Evolutionary conservation across 2,888 invertebrate species (phyloP), one percentile per base, ranked within the genome.

Genomic region (Melieria picta): DNA sequence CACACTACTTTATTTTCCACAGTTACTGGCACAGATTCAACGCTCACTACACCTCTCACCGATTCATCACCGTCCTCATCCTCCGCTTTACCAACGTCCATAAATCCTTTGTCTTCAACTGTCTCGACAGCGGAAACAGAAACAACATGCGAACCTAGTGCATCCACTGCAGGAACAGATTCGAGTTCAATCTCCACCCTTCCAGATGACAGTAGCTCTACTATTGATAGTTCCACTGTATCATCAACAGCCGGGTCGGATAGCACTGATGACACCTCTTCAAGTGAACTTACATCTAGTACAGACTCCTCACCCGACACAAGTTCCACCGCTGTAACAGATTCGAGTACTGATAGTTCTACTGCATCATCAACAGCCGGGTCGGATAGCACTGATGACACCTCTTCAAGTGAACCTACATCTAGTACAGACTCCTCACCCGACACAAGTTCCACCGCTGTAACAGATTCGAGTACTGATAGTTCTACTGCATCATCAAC

Each of bases 331-430:
- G 11, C 52, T 42, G 42, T 1, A 43, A 10, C 70, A 2, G 11
- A 50, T 50, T 9, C 10, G 2, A 50, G 3, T 3, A 10, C 3
- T n/a, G 43, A 45, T 4, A 48, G 30, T n/a, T 52, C 10, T 48
- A 42, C 68, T 5, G 13, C 64, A 62, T n/a, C 64, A 69, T 9
- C 65, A 60, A 45, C 58, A 11, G 5, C 60, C 48, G 48, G 47
- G 46, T n/a, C 47, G 2, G 9, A 9, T 7, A 47, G 42, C 46
- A 30, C 7, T 30, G 11, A 16, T 42, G 5, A 9, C 47, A 50
- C 48, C 1, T 11, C 67, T 58, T 45, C 45, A n/a, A 46, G 43
- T 4, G 46, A 4, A 13, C 11, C 69, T 16, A 62, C 67, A 46
- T 55, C 69, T 30, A 30, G 30, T 30, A 30, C 30, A 30, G 30